Conservation (phyloP, 2,888 invertebrate species). For the Hemistola chrysoprasaria region DNA sequence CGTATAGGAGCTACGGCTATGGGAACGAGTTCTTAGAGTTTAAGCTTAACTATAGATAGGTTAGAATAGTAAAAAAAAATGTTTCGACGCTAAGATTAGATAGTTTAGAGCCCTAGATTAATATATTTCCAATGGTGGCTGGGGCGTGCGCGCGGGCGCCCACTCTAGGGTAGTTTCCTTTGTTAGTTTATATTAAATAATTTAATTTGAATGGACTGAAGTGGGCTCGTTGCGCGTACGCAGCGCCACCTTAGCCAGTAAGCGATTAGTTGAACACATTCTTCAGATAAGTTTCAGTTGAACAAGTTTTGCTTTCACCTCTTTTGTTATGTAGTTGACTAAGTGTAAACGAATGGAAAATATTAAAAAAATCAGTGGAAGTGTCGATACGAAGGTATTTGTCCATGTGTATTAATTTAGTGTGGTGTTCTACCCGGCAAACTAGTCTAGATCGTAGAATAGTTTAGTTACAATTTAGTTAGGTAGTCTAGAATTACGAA, state of each 20-base stretch:
- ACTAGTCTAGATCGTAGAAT: constrained; percentile 83
- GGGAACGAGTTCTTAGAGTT: constrained; percentile 56
- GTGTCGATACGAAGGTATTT: constrained; percentile 77
- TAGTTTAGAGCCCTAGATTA: constrained; percentile 74
- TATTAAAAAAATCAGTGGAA: constrained; percentile 69
- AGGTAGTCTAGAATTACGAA: constrained; percentile 81
- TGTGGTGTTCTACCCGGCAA: constrained; percentile 80
- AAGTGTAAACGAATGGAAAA: constrained; percentile 77
- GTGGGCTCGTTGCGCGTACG: constrained; percentile 54
- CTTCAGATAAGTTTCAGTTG: constrained; percentile 75
- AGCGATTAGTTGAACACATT: constrained; percentile 72
- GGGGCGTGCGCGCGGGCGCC: constrained; percentile 49
- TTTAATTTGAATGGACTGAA: constrained; percentile 81
- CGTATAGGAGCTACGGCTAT: constrained; percentile 63
- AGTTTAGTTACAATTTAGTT: constrained; percentile 82
- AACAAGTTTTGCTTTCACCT: constrained; percentile 78
- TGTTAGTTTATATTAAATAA: constrained; percentile 81
- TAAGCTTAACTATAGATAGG: constrained; percentile 79
- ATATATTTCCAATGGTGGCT: constrained; percentile 55
- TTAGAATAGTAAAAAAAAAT: constrained; percentile 73
- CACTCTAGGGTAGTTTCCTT: constrained; percentile 77
- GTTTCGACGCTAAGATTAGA: constrained; percentile 78
- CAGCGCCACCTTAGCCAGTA: constrained; percentile 45
- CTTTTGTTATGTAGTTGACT: constrained; percentile 81
- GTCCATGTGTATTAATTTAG: constrained; percentile 80